Base-by-base conservation (phyloP, 2,888 invertebrate species). In the Agrypnus murinus region DNA sequence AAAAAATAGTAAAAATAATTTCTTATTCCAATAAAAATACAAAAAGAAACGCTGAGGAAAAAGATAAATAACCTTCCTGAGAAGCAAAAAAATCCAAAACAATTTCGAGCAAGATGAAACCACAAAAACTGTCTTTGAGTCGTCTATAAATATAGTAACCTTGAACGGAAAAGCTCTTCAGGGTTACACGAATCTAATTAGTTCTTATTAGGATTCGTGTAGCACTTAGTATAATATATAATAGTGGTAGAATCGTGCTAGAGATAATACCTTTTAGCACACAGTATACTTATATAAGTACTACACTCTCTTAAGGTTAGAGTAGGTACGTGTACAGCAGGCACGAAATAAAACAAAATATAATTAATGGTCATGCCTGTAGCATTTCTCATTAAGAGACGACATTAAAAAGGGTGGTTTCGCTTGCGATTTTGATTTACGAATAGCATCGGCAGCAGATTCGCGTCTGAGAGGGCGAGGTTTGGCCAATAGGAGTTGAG, bases 361-460 rank as follows among this genome's bases (percentile, higher is more conserved):
- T 67, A 71, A 71, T 71, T 71, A 71, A 71, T 71, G 71, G 67
- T 64, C 67, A 63, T 67, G 71, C 71, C 71, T 70, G 71, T 67
- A 71, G 71, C 71, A 67, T 71, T 71, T 71, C 71, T 71, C 71
- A 71, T 71, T 71, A 71, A 71, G 71, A 67, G 71, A 68, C 67
- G 68, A 69, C 72, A 72, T 72, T 72, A 72, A 72, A 71, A 71
- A 69, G 72, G 72, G 72, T 72, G 72, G 72, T 69, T 72, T 68
- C 71, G 71, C 63, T 79, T 78, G 81, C 81, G 80, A 85, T 84
- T 85, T 85, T 85, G 85, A 85, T 85, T 85, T 85, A 85, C 85
- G 85, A 85, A 85, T 85, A 79, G 84, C 82, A 85, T 85, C 85
- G 85, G 85, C 85, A 85, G 83, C 84, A 80, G 82, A 83, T 84